Percentiles rank a stretch among this genome's conserved stretches.
phyloP scores from a whole-genome alignment of 2,113 vertebrate species.

The Cygnus buccinator region DNA sequence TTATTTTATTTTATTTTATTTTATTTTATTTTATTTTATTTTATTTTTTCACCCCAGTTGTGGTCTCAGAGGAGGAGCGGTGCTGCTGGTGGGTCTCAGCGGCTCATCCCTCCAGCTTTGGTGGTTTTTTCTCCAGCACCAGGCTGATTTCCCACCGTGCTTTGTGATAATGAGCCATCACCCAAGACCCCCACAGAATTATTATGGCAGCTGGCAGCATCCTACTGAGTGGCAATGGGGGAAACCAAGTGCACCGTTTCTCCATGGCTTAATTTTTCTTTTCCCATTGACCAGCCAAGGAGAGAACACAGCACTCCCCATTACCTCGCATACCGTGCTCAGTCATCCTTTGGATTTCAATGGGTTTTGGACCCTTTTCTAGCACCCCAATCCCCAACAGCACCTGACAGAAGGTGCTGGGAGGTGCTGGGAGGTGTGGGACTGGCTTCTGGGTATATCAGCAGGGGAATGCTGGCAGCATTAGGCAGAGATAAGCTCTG shows the following conservation, averaged over 20 bases:
- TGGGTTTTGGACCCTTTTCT: background rate
- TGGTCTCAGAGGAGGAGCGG: background rate
- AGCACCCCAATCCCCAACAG: background rate
- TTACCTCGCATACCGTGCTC: background rate
- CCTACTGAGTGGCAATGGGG: background rate
- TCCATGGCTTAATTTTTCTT: background rate
- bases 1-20: background rate
- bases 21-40: no score
- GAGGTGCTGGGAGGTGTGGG: background rate
- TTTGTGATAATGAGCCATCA: fast-evolving
- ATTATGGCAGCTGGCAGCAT: background rate
- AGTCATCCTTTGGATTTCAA: background rate
- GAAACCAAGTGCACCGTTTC: background rate
- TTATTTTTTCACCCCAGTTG: no score
- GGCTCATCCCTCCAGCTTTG: background rate
- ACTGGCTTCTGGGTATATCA: background rate
- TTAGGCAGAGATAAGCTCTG: background rate
- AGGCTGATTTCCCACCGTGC: background rate
- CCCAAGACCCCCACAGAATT: background rate
- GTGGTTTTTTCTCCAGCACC: background rate
- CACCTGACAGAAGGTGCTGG: background rate
- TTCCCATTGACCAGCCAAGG: background rate
- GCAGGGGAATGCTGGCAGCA: background rate
- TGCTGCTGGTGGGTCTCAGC: background rate
- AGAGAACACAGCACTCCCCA: background rate